Evolutionary conservation across 2,113 vertebrate genomes (phyloP), one percentile per base, ranked within the genome.

Genomic region (Canis aureus): DNA sequence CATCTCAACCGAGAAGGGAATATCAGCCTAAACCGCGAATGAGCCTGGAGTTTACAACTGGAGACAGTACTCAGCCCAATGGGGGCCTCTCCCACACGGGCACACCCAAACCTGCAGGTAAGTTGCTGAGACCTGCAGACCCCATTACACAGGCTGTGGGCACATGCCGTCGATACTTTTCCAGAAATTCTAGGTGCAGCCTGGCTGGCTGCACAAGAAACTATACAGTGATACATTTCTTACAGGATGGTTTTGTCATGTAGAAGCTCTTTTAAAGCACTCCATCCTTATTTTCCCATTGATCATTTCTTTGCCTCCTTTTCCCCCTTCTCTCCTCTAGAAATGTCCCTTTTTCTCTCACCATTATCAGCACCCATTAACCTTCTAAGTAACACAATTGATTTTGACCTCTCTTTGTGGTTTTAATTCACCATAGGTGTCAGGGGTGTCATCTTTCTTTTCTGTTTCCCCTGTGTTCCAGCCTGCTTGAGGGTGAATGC

Each of bases 61-160:
- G 98, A 89, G 99, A 99, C 96, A 99, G 99, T 96, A 94, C 97
- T 93, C 99, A 99, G 69, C 99, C 99, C 98, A 99, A 99, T 43
- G 99, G 99, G 89, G 99, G 99, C 59, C 99, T 99, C n/a, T 99
- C 99, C 66, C 99, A 99, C 97, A 99, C 99, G 0, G 98, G 99
- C 82, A 99, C 99, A 2, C 99, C 99, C 74, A 99, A 99, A 94
- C 99, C 99, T 51, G 98, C 99, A 99, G 99, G 99, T 99, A 98
- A 99, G 95, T 10, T 15, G 22, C 38, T 10, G 3, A 74, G 19
- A 23, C 57, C 38, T 66, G 23, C 16, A 76, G 22, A 29, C 23
- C 2, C 8, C 22, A 1, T 27, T 27, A 3, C 8, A 43, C 20
- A 29, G 5, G 12, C 19, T 78, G 53, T 19, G 62, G 20, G 13